Evolutionary conservation across 2,888 invertebrate species (phyloP).

Genomic region (Brachyptera risi): DNA sequence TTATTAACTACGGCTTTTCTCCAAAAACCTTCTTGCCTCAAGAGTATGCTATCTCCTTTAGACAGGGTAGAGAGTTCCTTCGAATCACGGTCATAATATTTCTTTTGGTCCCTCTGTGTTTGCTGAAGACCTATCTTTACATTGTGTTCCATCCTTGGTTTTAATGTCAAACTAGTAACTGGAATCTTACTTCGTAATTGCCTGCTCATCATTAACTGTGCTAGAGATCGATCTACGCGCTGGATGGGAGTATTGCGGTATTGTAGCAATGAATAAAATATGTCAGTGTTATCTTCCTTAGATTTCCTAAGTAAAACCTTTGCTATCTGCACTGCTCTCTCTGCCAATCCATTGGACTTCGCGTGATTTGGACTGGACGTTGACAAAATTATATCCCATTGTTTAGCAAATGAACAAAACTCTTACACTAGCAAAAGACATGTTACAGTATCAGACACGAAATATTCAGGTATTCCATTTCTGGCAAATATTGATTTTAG

Average conservation of each 20-base stretch:
- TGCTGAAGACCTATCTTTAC: not conserved
- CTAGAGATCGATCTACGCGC: not conserved
- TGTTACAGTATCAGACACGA: conserved; percentile 35
- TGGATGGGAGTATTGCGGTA: conserved; percentile 14
- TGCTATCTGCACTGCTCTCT: conserved; percentile 32
- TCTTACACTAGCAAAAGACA: conserved; percentile 34
- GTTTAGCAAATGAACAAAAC: conserved; percentile 33
- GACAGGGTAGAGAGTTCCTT: no score
- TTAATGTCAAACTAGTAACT: not conserved
- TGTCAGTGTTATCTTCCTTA: conserved; percentile 10
- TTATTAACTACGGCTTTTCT: no score
- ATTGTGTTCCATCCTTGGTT: not conserved
- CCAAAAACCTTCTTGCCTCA: no score
- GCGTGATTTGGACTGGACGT: conserved; percentile 35
- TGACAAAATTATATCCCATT: conserved; percentile 33
- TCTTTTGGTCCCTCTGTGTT: not conserved
- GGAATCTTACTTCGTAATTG: not conserved
- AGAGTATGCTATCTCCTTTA: no score
- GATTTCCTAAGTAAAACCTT: conserved; percentile 34
- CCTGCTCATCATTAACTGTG: not conserved
- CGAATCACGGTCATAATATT: not conserved
- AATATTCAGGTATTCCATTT: conserved; percentile 33
- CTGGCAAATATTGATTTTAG: conserved; percentile 32
- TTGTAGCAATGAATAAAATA: conserved; percentile 6
- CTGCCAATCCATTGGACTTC: conserved; percentile 36